A percentile compares a stretch with the other conserved stretches of the same genome.
These are phyloP conservation scores for Haemorhous mexicanus DNA, from an alignment of 2,113 vertebrate genomes.

Conservation along the genomic window DNA sequence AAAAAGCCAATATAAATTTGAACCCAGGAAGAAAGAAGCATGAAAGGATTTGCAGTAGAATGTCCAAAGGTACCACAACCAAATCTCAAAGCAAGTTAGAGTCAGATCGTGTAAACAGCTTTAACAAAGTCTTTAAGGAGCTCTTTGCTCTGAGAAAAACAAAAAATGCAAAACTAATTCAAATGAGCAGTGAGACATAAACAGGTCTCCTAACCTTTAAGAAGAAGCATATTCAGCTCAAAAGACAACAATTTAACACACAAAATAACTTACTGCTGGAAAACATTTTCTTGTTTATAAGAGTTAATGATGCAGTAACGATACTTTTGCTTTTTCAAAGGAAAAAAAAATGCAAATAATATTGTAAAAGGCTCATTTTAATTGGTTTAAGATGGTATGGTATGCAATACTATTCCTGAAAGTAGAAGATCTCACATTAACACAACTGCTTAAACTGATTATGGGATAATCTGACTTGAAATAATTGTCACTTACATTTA, in stretches of 20 bases:
- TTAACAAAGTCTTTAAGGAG: not conserved
- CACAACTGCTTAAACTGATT: slow-evolving; percentile 60
- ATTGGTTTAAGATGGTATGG: slow-evolving; percentile 35
- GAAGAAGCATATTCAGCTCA: not conserved
- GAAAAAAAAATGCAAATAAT: not conserved
- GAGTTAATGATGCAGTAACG: not conserved
- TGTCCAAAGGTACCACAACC: not conserved
- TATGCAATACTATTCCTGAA: slow-evolving; percentile 25
- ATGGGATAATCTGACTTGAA: slow-evolving; percentile 65
- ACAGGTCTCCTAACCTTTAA: not conserved
- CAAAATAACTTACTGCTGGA: not conserved
- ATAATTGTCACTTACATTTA: slow-evolving; percentile 62
- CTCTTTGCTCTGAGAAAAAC: not conserved
- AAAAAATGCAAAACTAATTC: not conserved
- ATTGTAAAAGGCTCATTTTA: slow-evolving; percentile 18
- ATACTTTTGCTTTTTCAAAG: not conserved
- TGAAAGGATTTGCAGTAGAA: not conserved
- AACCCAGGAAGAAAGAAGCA: not conserved
- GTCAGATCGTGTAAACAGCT: not conserved
- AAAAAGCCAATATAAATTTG: not conserved
- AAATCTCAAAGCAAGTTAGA: not conserved
- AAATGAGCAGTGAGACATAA: not conserved
- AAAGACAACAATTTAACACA: not conserved
- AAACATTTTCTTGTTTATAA: not conserved
- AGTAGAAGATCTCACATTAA: slow-evolving; percentile 41